These are phyloP conservation scores for Adelognathus sp. DNA, from an alignment of 2,888 invertebrate species.

Conservation along the genomic window DNA sequence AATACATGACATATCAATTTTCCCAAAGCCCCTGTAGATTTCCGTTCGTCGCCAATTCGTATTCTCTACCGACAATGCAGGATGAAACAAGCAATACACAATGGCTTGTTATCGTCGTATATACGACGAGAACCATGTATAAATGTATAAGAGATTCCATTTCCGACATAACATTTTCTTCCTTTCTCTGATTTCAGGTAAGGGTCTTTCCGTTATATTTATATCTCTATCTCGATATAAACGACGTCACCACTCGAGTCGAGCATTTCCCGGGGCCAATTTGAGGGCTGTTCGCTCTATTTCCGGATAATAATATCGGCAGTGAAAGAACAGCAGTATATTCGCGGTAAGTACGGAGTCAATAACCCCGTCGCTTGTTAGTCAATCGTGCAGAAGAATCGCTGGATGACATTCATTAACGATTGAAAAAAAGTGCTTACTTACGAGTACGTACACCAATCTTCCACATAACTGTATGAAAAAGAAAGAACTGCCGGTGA, in stretches of 20 bases:
- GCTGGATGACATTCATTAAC: background rate
- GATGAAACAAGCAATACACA: background rate
- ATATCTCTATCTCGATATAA: background rate
- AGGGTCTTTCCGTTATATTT: slow-evolving; percentile 2
- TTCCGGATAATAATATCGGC: slow-evolving; percentile 19
- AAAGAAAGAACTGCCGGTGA: background rate
- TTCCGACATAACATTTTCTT: background rate
- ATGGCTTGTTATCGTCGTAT: slow-evolving; percentile 28
- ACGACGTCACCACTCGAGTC: slow-evolving; percentile 3
- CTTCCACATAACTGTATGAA: background rate
- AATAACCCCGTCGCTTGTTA: background rate
- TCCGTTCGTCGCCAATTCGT: slow-evolving; percentile 54
- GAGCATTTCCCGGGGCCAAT: slow-evolving; percentile 19
- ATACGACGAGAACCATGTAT: background rate
- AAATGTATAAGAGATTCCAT: background rate
- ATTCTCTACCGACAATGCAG: background rate
- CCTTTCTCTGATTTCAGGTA: slow-evolving; percentile 50
- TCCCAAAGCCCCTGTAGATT: slow-evolving; percentile 70
- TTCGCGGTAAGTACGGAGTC: slow-evolving; percentile 5
- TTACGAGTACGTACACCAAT: background rate
- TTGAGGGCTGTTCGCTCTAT: background rate
- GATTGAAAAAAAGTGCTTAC: background rate
- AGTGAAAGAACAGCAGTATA: background rate
- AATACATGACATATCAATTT: slow-evolving; percentile 71
- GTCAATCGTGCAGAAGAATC: background rate